Evolutionary conservation across 2,888 invertebrate species (phyloP).

Genomic region (Bombylius major): DNA sequence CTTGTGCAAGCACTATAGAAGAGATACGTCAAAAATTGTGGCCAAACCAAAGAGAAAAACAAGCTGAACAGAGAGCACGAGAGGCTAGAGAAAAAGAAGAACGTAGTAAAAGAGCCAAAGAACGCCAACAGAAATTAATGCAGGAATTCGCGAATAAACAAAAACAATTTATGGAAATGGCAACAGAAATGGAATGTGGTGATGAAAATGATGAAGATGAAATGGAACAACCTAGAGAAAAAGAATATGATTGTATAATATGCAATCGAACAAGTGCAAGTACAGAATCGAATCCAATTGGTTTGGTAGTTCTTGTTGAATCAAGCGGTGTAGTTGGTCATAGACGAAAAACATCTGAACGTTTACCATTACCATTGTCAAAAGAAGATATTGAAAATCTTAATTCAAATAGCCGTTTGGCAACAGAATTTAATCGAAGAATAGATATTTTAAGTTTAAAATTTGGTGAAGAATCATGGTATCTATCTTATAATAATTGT

Average conservation of each 20-base stretch:
- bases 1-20: constrained; percentile 55
- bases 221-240: constrained; percentile 45
- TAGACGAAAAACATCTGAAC: constrained; percentile 39
- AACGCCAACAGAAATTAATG: constrained; percentile 85
- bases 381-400: constrained; percentile 49
- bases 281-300: constrained; percentile 71
- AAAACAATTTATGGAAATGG: constrained; percentile 78
- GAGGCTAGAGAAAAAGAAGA: constrained; percentile 62
- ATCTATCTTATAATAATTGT: constrained; percentile 64
- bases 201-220: constrained; percentile 49
- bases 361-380: constrained; percentile 44
- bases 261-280: constrained; percentile 84
- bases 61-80: constrained; percentile 57
- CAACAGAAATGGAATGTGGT: constrained; percentile 43
- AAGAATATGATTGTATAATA: constrained; percentile 89
- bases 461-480: constrained; percentile 71
- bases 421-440: constrained; percentile 62
- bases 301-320: constrained; percentile 72
- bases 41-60: constrained; percentile 69
- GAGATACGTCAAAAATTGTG: constrained; percentile 61
- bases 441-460: constrained; percentile 62
- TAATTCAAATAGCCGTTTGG: constrained; percentile 50
- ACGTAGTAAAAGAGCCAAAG: constrained; percentile 69
- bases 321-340: constrained; percentile 82
- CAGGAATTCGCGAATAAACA: constrained; percentile 85